Percentiles rank a stretch among this genome's conserved stretches.
Conservation (phyloP, 2,888 invertebrate genomes). For the Chironomus riparius region DNA sequence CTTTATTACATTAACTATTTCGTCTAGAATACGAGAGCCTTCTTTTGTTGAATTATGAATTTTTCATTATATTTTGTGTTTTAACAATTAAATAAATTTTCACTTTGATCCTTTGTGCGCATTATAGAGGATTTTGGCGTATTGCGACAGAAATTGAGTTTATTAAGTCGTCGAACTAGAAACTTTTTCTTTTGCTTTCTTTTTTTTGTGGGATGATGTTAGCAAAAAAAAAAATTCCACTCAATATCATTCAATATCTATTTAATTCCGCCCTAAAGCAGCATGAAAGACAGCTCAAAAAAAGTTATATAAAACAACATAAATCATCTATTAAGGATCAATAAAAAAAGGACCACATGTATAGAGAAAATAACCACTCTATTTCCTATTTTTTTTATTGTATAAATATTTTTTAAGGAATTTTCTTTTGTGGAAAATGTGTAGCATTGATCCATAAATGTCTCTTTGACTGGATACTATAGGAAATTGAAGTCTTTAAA, state of each 20-base stretch:
- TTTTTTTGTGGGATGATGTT: neutral
- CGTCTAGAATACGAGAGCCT: neutral
- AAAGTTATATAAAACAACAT: constrained; percentile 16
- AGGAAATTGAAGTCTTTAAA: too few relatives aligned
- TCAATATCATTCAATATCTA: neutral
- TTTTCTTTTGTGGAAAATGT: too few relatives aligned
- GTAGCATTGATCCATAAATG: too few relatives aligned
- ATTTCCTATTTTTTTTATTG: constrained; percentile 12
- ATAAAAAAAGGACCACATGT: constrained; percentile 26
- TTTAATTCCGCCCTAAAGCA: constrained; percentile 21
- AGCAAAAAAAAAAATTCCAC: neutral
- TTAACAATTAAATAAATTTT: constrained; percentile 15
- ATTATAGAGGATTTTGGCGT: neutral
- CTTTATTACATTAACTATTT: neutral
- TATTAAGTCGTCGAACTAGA: neutral
- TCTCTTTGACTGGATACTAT: too few relatives aligned
- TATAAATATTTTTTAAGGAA: too few relatives aligned
- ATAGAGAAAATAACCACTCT: constrained; percentile 25
- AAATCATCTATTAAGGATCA: constrained; percentile 28
- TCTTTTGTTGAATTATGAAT: neutral
- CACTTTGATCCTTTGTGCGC: neutral
- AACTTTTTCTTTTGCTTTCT: neutral
- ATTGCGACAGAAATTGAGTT: neutral
- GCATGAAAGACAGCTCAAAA: constrained; percentile 17
- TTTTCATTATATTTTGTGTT: neutral